Percentiles rank a stretch among this genome's conserved stretches.
Conservation (phyloP, 2,888 invertebrate species). For the Megamerina dolium region DNA sequence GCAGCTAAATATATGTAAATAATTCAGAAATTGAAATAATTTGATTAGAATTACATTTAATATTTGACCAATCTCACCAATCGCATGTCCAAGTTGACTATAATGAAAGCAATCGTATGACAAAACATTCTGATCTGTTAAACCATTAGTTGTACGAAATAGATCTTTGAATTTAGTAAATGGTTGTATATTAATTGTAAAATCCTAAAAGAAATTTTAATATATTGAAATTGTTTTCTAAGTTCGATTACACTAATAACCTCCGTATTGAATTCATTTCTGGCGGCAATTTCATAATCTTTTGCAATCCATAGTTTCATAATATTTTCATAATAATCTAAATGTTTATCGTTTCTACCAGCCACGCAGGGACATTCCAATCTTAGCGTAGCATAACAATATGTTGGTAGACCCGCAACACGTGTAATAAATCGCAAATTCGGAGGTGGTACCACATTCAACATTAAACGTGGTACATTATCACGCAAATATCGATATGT, state of each 20-base stretch:
- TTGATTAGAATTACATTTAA: too few relatives aligned
- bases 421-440: conserved; percentile 49
- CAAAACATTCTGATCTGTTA: conserved; percentile 52
- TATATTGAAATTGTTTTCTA: too few relatives aligned
- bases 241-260: too few relatives aligned
- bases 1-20: too few relatives aligned
- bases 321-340: conserved; percentile 46
- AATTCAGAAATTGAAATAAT: too few relatives aligned
- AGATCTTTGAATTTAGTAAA: conserved; percentile 49
- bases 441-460: conserved; percentile 54
- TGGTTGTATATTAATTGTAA: conserved; percentile 55
- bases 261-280: conserved; percentile 44
- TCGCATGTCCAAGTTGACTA: conserved; percentile 56
- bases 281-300: conserved; percentile 52
- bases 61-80: too few relatives aligned
- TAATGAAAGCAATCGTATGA: conserved; percentile 61
- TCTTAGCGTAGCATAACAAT: conserved; percentile 49
- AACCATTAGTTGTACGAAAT: conserved; percentile 47
- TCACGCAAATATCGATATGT: conserved; percentile 51
- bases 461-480: conserved; percentile 57
- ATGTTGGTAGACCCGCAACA: conserved; percentile 40
- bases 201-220: conserved; percentile 49
- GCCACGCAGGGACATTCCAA: conserved; percentile 57
- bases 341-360: conserved; percentile 39
- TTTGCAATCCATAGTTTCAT: conserved; percentile 54